Evolutionary conservation across 2,113 vertebrate genomes (phyloP).

Genomic region (Leptocoma aspasia): DNA sequence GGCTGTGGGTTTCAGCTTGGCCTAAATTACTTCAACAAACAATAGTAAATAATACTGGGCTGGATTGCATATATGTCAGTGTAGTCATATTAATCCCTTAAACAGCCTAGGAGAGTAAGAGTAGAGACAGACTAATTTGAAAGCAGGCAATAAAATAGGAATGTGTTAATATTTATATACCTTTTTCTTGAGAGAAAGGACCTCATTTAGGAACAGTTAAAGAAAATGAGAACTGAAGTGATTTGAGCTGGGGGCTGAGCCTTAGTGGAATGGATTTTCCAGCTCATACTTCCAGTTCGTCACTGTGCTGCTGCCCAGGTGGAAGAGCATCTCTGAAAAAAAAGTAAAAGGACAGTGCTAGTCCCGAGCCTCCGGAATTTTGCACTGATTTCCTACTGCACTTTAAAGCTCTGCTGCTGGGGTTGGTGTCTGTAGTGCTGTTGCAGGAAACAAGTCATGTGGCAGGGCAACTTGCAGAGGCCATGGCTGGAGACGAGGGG

Average conservation of each 20-base stretch:
- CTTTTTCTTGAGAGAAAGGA: background rate
- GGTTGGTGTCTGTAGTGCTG: background rate
- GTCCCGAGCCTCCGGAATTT: background rate
- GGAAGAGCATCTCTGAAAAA: background rate
- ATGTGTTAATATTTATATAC: background rate
- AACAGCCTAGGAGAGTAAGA: background rate
- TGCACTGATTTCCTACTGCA: conserved; percentile 24
- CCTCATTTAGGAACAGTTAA: background rate
- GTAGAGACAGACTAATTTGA: background rate
- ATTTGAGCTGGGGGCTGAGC: background rate
- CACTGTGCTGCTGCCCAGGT: background rate
- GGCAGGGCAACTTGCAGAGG: background rate
- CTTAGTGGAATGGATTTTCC: background rate
- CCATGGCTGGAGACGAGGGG: background rate
- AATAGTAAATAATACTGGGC: rapidly evolving
- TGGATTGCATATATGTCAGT: background rate
- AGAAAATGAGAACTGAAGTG: background rate
- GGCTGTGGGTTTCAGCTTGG: background rate
- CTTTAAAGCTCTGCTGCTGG: background rate
- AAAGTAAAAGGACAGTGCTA: background rate
- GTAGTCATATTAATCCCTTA: background rate
- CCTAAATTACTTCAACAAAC: background rate
- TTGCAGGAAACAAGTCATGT: background rate
- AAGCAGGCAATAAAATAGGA: background rate
- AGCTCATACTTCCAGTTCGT: background rate